phyloP scores from a whole-genome alignment of 2,113 vertebrate genomes.

The Anarhynchus alexandrinus region DNA sequence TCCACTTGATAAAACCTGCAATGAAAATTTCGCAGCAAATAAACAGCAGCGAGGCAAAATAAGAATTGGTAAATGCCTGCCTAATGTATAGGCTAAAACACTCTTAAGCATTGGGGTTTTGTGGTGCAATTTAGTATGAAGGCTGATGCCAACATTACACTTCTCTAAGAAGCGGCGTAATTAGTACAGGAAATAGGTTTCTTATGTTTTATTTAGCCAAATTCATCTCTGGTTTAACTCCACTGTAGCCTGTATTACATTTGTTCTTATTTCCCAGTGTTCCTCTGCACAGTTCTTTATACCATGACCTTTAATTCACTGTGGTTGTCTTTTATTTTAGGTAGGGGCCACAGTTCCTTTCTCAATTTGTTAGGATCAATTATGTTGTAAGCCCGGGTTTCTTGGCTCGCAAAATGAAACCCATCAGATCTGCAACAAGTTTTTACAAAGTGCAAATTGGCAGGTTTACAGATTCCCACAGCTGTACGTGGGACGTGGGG shows the following conservation, averaged over 20 bases:
- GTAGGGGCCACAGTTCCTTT: not conserved
- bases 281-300: not conserved
- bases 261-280: constrained; percentile 8
- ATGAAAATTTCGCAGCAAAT: not conserved
- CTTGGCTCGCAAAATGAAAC: not conserved
- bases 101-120: constrained; percentile 38
- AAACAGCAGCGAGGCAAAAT: not conserved
- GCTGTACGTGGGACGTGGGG: not conserved
- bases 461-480: constrained; percentile 9
- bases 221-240: constrained; percentile 52
- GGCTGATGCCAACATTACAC: constrained; percentile 15
- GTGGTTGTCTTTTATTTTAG: constrained; percentile 22
- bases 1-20: not conserved
- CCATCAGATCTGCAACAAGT: not conserved
- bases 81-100: not conserved
- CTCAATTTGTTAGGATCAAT: constrained; percentile 21
- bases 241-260: not conserved
- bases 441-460: constrained; percentile 3
- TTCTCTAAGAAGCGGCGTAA: constrained; percentile 26
- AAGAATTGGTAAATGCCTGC: not conserved
- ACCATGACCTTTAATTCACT: not conserved
- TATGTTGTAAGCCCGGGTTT: not conserved
- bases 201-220: constrained; percentile 54
- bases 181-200: constrained; percentile 61
- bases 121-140: constrained; percentile 21